A percentile compares a stretch with the other conserved stretches of the same genome.
Conservation (phyloP, 2,113 vertebrate genomes). For the Crocuta crocuta region DNA sequence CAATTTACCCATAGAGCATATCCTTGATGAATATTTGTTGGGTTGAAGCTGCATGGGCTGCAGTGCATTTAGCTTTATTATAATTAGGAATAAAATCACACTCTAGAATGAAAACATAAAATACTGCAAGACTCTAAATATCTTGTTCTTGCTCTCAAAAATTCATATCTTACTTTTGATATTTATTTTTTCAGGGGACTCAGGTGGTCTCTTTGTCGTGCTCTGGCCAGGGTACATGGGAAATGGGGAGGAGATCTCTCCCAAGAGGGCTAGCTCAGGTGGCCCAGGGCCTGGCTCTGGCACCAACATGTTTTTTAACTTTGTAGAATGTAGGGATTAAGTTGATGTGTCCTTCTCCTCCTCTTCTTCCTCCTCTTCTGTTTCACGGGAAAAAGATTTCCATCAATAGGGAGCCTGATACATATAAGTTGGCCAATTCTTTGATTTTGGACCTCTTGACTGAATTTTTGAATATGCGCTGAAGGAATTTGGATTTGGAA, state of each 20-base stretch:
- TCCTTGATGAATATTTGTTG: neutral
- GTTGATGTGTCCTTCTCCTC: neutral
- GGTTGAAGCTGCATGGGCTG: neutral
- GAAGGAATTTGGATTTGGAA: neutral
- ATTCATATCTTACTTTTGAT: neutral
- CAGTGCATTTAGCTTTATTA: neutral
- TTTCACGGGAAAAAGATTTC: neutral
- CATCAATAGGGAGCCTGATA: neutral
- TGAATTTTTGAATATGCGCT: neutral
- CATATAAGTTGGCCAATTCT: neutral
- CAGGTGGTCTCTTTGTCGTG: neutral
- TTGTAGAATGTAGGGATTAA: neutral
- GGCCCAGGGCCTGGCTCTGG: neutral
- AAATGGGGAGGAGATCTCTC: neutral
- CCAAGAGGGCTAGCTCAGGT: neutral
- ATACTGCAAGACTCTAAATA: neutral
- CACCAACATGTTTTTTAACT: neutral
- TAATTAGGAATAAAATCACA: neutral
- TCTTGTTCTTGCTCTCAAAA: neutral
- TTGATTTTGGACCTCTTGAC: neutral
- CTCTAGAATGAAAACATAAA: neutral
- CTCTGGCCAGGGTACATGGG: too few relatives aligned
- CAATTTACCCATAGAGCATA: neutral
- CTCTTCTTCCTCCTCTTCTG: accelerated
- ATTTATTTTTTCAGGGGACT: neutral